Conservation (phyloP, 2,888 invertebrate species). For the Machimus atricapillus region DNA sequence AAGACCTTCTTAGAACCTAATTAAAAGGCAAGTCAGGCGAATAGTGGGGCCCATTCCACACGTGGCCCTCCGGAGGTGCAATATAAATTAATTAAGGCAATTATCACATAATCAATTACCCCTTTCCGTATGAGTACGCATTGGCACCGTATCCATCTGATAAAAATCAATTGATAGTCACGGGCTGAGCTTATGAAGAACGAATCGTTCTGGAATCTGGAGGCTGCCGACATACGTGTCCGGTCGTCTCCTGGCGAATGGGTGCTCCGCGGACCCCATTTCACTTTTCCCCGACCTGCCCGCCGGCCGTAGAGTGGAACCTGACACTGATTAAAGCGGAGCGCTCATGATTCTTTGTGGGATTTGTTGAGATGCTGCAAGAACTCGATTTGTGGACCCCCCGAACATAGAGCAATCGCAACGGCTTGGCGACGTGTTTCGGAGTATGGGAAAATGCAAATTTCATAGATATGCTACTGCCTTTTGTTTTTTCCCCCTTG, state of each 20-base stretch:
- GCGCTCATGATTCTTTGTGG: background rate
- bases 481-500: background rate
- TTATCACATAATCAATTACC: constrained; percentile 2
- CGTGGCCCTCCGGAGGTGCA: background rate
- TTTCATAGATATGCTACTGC: background rate
- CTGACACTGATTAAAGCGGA: background rate
- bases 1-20: constrained; percentile 2
- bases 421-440: background rate
- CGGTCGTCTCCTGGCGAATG: background rate
- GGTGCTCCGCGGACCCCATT: background rate
- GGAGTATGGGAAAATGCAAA: background rate
- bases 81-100: constrained; percentile 3
- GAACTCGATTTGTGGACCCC: background rate
- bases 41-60: background rate
- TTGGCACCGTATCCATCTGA: background rate
- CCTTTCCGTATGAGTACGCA: background rate
- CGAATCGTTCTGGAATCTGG: background rate
- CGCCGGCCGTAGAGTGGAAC: background rate
- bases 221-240: background rate
- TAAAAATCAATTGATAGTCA: background rate
- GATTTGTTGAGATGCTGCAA: background rate
- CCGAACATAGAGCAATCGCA: background rate
- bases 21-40: background rate
- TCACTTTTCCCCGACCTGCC: background rate
- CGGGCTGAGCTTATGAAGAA: background rate